Conservation (phyloP, 1,140 invertebrate genomes). For the Eueides isabella region DNA sequence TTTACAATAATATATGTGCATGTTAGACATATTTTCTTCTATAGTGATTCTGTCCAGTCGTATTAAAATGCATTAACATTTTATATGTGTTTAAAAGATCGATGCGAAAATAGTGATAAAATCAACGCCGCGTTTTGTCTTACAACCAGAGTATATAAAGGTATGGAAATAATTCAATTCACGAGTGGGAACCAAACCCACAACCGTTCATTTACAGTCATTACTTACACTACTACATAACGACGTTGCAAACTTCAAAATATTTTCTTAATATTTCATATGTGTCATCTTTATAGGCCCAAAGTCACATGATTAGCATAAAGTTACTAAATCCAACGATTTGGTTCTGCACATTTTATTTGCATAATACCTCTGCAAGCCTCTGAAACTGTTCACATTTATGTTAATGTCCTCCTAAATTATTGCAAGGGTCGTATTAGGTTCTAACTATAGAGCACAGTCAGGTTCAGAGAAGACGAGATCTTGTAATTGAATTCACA, state of each 20-base stretch:
- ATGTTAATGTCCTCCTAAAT: slow-evolving; percentile 27
- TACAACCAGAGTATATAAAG: too few species aligned
- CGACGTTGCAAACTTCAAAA: neutral
- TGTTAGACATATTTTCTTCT: too few species aligned
- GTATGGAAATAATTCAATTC: too few species aligned
- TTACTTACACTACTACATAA: neutral
- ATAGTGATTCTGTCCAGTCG: too few species aligned
- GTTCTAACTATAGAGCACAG: slow-evolving; percentile 6
- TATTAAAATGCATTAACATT: too few species aligned
- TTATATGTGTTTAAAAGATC: too few species aligned
- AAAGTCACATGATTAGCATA: slow-evolving; percentile 26
- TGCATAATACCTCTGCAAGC: slow-evolving; percentile 33
- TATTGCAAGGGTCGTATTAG: slow-evolving; percentile 21
- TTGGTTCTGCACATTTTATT: slow-evolving; percentile 35
- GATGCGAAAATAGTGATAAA: too few species aligned
- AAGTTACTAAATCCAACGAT: slow-evolving; percentile 31
- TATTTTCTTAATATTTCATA: neutral
- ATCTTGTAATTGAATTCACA: slow-evolving; percentile 12
- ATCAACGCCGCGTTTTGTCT: too few species aligned
- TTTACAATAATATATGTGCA: too few species aligned
- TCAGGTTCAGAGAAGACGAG: neutral
- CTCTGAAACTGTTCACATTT: slow-evolving; percentile 31
- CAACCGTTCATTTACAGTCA: too few species aligned
- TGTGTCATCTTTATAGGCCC: neutral
- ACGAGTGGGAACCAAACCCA: too few species aligned